Evolutionary conservation across 2,113 vertebrate genomes (phyloP).

Genomic region (Capra hircus): DNA sequence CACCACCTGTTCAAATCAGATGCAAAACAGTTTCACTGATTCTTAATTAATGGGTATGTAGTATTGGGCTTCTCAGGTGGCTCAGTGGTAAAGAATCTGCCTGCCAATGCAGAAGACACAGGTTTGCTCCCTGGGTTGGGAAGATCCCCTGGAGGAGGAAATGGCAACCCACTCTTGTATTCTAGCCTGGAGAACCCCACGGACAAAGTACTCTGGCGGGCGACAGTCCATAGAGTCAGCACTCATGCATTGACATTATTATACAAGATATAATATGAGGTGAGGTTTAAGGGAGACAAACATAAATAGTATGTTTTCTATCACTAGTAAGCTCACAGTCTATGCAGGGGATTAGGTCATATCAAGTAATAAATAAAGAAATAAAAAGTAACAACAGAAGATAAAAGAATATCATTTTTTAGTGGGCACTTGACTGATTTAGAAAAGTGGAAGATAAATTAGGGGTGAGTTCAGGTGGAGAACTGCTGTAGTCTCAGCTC

Average conservation of each 20-base stretch:
- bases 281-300: background rate
- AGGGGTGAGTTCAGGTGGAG: background rate
- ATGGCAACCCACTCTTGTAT: background rate
- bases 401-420: background rate
- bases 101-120: background rate
- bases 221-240: background rate
- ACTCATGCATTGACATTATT: background rate
- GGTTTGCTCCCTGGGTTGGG: background rate
- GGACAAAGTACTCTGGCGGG: rapidly evolving
- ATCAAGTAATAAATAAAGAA: background rate
- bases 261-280: background rate
- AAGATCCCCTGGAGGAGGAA: background rate
- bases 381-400: background rate
- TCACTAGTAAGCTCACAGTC: background rate
- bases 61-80: background rate
- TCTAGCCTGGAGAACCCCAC: background rate
- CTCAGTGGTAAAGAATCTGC: background rate
- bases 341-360: background rate
- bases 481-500: background rate
- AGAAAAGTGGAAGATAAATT: background rate
- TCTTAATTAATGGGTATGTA: background rate
- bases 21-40: background rate
- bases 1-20: background rate
- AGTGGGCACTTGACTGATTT: background rate
- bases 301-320: background rate